A percentile compares a stretch with the other conserved stretches of the same genome.
Evolutionary conservation across 2,888 invertebrate species (phyloP).

Genomic region (Megalurothrips usitatus): DNA sequence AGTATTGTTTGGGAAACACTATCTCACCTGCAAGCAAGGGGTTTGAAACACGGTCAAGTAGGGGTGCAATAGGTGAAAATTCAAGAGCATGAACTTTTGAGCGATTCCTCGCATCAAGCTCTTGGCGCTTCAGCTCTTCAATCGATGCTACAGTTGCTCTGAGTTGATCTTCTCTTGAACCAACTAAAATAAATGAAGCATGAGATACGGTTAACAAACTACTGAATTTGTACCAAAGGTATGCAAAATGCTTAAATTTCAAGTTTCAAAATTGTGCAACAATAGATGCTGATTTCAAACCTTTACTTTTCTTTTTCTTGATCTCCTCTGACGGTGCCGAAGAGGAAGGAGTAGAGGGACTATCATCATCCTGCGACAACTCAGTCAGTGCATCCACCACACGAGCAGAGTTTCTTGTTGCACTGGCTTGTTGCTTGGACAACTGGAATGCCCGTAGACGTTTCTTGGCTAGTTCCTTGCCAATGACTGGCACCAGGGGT

Average conservation of each 20-base stretch:
- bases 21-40: constrained; percentile 24
- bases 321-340: not conserved
- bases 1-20: not conserved
- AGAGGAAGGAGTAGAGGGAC: not conserved
- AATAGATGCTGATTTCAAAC: not conserved
- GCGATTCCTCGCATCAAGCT: not conserved
- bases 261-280: not conserved
- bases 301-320: constrained; percentile 14
- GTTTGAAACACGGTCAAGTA: not conserved
- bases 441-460: not conserved
- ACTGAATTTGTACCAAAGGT: not conserved
- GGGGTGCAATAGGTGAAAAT: not conserved
- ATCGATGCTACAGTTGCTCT: not conserved
- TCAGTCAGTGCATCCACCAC: not conserved
- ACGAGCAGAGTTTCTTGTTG: not conserved
- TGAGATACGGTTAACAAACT: not conserved
- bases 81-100: not conserved
- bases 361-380: not conserved
- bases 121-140: not conserved
- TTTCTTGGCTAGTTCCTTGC: constrained; percentile 16
- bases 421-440: not conserved
- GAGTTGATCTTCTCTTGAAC: constrained; percentile 3
- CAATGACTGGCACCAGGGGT: not conserved
- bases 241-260: not conserved
- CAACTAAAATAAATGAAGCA: not conserved